These are phyloP conservation scores for Drosophila mauritiana DNA, from an alignment of 1,140 invertebrate genomes.

Conservation along the genomic window DNA sequence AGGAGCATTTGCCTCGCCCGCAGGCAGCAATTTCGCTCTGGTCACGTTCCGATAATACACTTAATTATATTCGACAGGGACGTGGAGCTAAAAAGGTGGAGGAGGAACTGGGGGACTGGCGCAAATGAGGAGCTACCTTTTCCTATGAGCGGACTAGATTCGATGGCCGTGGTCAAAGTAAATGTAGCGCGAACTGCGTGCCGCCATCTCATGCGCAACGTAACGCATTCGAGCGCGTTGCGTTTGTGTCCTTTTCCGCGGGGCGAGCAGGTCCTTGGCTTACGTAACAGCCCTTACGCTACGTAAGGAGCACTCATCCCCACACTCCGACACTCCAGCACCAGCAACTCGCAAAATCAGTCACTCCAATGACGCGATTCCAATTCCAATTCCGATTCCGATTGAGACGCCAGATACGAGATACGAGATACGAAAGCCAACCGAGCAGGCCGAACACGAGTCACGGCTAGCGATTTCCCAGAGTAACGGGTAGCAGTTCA, in stretches of 20 bases:
- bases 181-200: constrained; percentile 82
- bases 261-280: neutral
- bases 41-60: constrained; percentile 78
- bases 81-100: neutral
- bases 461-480: constrained; percentile 5
- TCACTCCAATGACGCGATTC: constrained; percentile 44
- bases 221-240: constrained; percentile 68
- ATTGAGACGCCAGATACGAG: constrained; percentile 40
- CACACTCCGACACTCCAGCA: neutral
- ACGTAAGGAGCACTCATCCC: constrained; percentile 24
- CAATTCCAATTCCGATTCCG: constrained; percentile 21
- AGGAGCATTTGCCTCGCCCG: constrained; percentile 26
- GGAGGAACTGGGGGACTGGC: neutral
- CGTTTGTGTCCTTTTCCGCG: constrained; percentile 27
- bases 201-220: constrained; percentile 80
- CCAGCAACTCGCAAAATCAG: constrained; percentile 27
- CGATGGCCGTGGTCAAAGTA: constrained; percentile 68
- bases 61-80: constrained; percentile 65
- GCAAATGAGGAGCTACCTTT: constrained; percentile 45
- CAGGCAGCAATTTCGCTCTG: constrained; percentile 72
- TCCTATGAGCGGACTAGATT: constrained; percentile 53
- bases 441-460: constrained; percentile 30
- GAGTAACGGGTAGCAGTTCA: constrained; percentile 7
- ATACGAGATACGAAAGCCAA: constrained; percentile 21
- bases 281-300: constrained; percentile 45